phyloP scores from a whole-genome alignment of 2,888 invertebrate species.

The Polylopha cassiicola region DNA sequence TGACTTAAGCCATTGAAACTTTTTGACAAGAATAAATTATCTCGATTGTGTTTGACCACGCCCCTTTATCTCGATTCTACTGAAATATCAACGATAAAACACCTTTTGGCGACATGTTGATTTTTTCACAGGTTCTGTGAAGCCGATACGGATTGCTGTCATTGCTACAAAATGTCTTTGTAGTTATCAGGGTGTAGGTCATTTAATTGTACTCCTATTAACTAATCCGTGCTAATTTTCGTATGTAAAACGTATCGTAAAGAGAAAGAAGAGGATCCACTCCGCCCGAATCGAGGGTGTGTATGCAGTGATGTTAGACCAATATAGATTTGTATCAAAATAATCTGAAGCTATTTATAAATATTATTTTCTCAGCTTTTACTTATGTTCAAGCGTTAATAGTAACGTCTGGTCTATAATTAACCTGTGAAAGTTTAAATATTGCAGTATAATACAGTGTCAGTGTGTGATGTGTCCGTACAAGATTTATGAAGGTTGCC shows the following conservation, averaged over 20 bases:
- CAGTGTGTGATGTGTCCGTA: slow-evolving; percentile 59
- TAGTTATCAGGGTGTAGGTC: slow-evolving; percentile 77
- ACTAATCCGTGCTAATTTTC: slow-evolving; percentile 68
- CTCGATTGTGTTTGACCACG: slow-evolving; percentile 51
- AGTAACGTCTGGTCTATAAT: slow-evolving; percentile 76
- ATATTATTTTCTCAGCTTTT: slow-evolving; percentile 78
- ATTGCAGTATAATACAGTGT: slow-evolving; percentile 70
- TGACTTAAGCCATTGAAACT: slow-evolving; percentile 10
- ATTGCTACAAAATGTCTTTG: slow-evolving; percentile 76
- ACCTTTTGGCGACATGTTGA: slow-evolving; percentile 75
- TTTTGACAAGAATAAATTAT: slow-evolving; percentile 42
- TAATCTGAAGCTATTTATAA: slow-evolving; percentile 78
- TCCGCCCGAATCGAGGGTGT: slow-evolving; percentile 75
- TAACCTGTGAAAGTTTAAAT: slow-evolving; percentile 76
- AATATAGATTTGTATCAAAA: slow-evolving; percentile 76
- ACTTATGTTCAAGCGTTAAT: slow-evolving; percentile 77
- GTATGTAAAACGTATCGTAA: slow-evolving; percentile 57
- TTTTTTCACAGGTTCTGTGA: slow-evolving; percentile 76
- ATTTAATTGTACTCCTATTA: slow-evolving; percentile 68
- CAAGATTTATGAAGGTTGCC: slow-evolving; percentile 70
- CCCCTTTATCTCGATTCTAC: slow-evolving; percentile 48
- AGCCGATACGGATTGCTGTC: slow-evolving; percentile 77
- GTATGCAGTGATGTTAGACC: slow-evolving; percentile 71
- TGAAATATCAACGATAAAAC: slow-evolving; percentile 64
- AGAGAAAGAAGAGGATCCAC: slow-evolving; percentile 68